These are phyloP conservation scores for Drosophila vallismaia DNA, from an alignment of 2,888 invertebrate species.

Conservation along the genomic window DNA sequence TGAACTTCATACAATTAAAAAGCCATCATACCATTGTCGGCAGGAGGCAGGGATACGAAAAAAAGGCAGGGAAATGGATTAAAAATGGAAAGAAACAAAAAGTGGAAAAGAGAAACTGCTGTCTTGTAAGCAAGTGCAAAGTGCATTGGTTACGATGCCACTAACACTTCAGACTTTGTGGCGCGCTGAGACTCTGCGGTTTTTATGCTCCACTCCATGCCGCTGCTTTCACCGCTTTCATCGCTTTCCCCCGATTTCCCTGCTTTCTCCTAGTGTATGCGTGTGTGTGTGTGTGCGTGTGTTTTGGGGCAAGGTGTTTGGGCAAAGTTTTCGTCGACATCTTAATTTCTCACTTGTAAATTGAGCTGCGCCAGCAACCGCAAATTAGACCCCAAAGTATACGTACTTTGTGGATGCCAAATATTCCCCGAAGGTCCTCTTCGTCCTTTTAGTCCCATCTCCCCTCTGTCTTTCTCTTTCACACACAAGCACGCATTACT, in stretches of 20 bases:
- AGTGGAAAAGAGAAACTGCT: background rate
- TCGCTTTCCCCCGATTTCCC: constrained; percentile 8
- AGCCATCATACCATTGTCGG: constrained; percentile 13
- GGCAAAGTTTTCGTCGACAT: constrained; percentile 72
- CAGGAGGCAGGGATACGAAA: background rate
- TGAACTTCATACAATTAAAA: constrained; percentile 28
- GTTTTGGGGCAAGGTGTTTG: constrained; percentile 57
- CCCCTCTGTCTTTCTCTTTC: background rate
- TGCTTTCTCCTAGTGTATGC: background rate
- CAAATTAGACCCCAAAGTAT: constrained; percentile 79
- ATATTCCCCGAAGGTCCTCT: constrained; percentile 45
- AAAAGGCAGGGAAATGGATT: background rate
- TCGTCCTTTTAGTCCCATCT: background rate
- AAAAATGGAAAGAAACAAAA: background rate
- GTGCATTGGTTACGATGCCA: constrained; percentile 64
- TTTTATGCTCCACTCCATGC: constrained; percentile 19
- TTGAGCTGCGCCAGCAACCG: constrained; percentile 75
- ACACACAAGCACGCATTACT: constrained; percentile 23
- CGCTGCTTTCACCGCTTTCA: background rate
- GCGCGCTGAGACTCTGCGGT: constrained; percentile 57
- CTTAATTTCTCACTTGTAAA: constrained; percentile 79
- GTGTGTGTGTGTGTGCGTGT: background rate
- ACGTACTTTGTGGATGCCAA: constrained; percentile 73
- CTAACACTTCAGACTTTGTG: constrained; percentile 70
- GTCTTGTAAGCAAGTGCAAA: constrained; percentile 39